These are phyloP conservation scores for Coryphaenoides rupestris DNA, from an alignment of 2,113 vertebrate species.

Conservation along the genomic window DNA sequence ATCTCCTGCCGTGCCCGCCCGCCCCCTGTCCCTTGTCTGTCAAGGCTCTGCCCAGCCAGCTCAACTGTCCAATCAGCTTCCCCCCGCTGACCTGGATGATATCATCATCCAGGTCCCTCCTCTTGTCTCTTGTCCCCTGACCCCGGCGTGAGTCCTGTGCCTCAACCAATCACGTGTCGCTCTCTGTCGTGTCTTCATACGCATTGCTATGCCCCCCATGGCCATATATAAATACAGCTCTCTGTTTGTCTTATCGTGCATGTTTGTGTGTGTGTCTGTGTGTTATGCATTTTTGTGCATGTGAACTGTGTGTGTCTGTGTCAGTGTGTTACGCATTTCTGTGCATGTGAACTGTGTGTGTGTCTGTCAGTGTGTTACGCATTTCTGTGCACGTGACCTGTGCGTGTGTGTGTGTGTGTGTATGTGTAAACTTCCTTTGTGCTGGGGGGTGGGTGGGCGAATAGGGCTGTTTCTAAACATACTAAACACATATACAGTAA, in stretches of 20 bases:
- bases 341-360: too few species aligned
- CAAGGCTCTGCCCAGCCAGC: constrained; percentile 46
- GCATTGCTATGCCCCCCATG: constrained; percentile 46
- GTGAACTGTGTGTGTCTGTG: background rate
- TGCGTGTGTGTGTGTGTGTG: background rate
- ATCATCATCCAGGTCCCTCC: constrained; percentile 62
- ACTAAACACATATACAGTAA: too few species aligned
- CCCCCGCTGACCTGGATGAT: constrained; percentile 54
- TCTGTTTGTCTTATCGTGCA: constrained; percentile 30
- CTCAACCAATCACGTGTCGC: constrained; percentile 54
- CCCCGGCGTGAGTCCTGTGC: constrained; percentile 60
- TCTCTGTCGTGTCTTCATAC: constrained; percentile 44
- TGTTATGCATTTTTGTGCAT: background rate
- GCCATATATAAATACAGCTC: constrained; percentile 4
- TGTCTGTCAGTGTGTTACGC: background rate
- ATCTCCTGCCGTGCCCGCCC: constrained; percentile 42
- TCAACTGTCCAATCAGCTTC: constrained; percentile 47
- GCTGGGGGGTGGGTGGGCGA: too few species aligned
- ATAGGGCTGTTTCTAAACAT: too few species aligned
- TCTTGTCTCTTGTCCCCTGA: constrained; percentile 63
- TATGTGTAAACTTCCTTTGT: constrained; percentile 16
- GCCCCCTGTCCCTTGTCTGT: constrained; percentile 45
- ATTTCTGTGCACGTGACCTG: too few species aligned
- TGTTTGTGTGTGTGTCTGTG: constrained; percentile 21
- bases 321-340: too few species aligned